These are phyloP conservation scores for Myripristis murdjan DNA, from an alignment of 2,797 vertebrate genomes.

Conservation along the genomic window DNA sequence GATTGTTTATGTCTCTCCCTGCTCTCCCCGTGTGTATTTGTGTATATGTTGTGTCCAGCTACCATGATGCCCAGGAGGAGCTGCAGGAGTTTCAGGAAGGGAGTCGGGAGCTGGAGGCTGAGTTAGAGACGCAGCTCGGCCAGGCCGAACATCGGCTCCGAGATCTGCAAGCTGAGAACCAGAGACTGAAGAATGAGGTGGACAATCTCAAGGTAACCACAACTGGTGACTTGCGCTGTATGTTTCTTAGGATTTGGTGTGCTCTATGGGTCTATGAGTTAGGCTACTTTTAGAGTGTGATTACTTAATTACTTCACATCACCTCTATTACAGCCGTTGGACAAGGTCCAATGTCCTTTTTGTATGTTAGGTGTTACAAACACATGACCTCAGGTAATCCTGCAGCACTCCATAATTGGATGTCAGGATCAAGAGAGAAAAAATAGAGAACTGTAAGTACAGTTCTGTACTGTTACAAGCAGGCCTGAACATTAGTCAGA, in stretches of 20 bases:
- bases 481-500: not conserved
- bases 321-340: slow-evolving; percentile 35
- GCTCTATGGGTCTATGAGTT: not conserved
- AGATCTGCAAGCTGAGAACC: slow-evolving; percentile 95
- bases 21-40: not conserved
- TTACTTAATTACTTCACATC: slow-evolving; percentile 52
- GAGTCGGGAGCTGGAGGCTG: slow-evolving; percentile 96
- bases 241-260: slow-evolving; percentile 9
- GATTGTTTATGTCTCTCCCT: slow-evolving; percentile 32
- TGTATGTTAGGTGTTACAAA: slow-evolving; percentile 27
- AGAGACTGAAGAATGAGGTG: slow-evolving; percentile 94
- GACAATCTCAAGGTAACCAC: slow-evolving; percentile 91
- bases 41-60: slow-evolving; percentile 79
- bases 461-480: not conserved
- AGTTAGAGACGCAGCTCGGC: slow-evolving; percentile 95
- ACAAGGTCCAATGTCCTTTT: slow-evolving; percentile 40
- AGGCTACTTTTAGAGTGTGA: slow-evolving; percentile 17
- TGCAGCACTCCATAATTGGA: slow-evolving; percentile 69
- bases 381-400: slow-evolving; percentile 58
- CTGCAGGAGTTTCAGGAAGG: slow-evolving; percentile 98
- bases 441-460: slow-evolving; percentile 65
- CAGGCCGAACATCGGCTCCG: slow-evolving; percentile 95
- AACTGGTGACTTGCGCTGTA: not conserved
- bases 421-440: slow-evolving; percentile 69
- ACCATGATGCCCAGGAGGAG: slow-evolving; percentile 96